Percentiles rank a stretch among this genome's conserved stretches.
phyloP scores from a whole-genome alignment of 2,888 invertebrate genomes.

The Chalcis sispes region DNA sequence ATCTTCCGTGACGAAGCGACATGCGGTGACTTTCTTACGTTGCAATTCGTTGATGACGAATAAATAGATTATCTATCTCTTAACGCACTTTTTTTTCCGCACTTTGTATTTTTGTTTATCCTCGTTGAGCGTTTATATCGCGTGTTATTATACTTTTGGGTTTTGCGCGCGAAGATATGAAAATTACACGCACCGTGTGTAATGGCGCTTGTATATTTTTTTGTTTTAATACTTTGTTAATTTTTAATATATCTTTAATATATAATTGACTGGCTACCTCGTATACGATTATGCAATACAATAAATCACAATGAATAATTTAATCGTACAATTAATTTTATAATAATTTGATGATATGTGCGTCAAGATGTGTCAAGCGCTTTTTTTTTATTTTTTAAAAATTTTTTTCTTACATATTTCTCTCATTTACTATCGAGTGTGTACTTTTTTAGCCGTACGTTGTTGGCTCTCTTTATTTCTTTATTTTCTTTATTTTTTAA shows the following conservation, averaged over 20 bases:
- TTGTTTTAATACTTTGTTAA: no score
- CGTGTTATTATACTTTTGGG: no score
- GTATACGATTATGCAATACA: conserved; percentile 44
- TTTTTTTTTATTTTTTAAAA: conserved; percentile 24
- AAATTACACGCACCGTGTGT: conserved; percentile 1
- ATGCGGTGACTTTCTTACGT: conserved; percentile 24
- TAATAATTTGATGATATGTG: conserved; percentile 55
- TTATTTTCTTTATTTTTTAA: conserved; percentile 20
- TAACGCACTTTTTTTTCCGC: background rate
- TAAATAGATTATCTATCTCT: background rate
- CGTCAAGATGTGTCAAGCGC: conserved; percentile 47
- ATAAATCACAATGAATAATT: conserved; percentile 45
- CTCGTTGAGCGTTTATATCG: no score
- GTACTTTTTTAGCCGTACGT: conserved; percentile 31
- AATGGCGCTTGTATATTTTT: conserved; percentile 1
- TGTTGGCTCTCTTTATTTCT: conserved; percentile 32
- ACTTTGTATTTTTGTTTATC: background rate
- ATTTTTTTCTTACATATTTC: no score
- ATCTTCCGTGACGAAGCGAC: conserved; percentile 9
- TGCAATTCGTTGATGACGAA: conserved; percentile 40
- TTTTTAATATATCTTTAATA: background rate
- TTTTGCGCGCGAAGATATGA: conserved; percentile 15
- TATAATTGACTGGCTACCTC: conserved; percentile 51
- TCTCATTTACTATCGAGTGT: background rate
- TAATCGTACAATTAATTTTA: conserved; percentile 39